phyloP scores from a whole-genome alignment of 1,140 invertebrate species.

The Conus ventricosus region DNA sequence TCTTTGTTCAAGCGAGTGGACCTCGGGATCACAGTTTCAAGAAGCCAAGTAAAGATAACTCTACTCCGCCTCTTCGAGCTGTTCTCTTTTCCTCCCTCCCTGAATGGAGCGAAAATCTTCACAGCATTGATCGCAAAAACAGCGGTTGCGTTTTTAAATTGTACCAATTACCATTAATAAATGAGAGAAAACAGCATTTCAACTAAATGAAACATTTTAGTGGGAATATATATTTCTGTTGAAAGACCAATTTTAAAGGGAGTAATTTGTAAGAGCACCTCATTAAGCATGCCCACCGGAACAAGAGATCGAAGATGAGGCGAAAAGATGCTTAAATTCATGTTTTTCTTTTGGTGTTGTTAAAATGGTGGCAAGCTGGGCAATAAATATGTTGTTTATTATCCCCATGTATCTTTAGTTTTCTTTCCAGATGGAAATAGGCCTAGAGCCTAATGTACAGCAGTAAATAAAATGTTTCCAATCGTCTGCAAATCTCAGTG shows the following conservation, averaged over 20 bases:
- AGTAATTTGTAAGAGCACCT: neutral
- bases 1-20: neutral
- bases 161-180: no score
- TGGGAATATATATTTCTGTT: no score
- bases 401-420: no score
- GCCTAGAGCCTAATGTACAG: no score
- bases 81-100: neutral
- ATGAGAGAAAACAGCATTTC: no score
- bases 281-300: neutral
- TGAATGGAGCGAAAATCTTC: neutral
- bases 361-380: no score
- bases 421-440: no score
- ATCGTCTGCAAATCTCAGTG: neutral
- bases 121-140: no score
- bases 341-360: no score
- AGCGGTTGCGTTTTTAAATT: no score
- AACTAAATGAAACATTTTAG: no score
- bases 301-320: neutral
- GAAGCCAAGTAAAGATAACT: constrained; percentile 11
- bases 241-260: neutral
- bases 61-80: neutral
- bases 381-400: no score
- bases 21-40: constrained; percentile 1
- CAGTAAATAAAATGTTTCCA: neutral
- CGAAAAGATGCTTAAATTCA: neutral